Evolutionary conservation across 2,797 vertebrate genomes (phyloP).

Genomic region (Schizopygopsis malacanthus): DNA sequence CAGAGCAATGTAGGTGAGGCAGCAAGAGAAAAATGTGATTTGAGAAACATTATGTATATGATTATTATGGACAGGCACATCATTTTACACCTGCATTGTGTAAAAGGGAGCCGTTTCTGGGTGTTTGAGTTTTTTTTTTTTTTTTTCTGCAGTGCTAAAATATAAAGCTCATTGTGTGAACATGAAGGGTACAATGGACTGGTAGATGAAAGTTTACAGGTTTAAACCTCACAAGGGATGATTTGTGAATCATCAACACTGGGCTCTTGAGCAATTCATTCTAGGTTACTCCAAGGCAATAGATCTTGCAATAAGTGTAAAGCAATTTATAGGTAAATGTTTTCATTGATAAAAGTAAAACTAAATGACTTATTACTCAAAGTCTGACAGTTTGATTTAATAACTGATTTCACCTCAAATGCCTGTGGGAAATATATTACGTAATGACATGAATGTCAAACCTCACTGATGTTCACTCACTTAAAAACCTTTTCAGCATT

Average conservation of each 20-base stretch:
- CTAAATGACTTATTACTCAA: not conserved
- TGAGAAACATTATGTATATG: conserved; percentile 15
- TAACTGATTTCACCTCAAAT: conserved; percentile 4
- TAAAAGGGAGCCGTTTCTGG: not conserved
- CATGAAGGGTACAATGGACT: not conserved
- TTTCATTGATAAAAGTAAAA: not conserved
- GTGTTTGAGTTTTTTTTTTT: not conserved
- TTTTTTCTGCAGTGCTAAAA: not conserved
- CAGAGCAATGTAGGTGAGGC: conserved; percentile 29
- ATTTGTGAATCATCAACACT: not conserved
- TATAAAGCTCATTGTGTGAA: not conserved
- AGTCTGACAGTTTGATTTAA: not conserved
- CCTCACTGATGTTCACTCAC: not conserved
- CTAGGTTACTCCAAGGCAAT: not conserved
- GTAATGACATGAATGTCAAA: not conserved
- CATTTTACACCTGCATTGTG: not conserved
- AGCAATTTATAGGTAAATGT: not conserved
- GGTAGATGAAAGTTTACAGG: not conserved
- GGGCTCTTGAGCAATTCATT: not conserved
- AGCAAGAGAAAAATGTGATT: conserved; percentile 3
- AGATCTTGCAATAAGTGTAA: not conserved
- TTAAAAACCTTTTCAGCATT: not conserved
- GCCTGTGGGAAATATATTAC: not conserved
- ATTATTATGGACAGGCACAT: conserved; percentile 10
- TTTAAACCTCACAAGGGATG: not conserved